Percentiles rank a stretch among this genome's conserved stretches.
Evolutionary conservation across 2,888 invertebrate genomes (phyloP).

Genomic region (Argynnis bischoffii): DNA sequence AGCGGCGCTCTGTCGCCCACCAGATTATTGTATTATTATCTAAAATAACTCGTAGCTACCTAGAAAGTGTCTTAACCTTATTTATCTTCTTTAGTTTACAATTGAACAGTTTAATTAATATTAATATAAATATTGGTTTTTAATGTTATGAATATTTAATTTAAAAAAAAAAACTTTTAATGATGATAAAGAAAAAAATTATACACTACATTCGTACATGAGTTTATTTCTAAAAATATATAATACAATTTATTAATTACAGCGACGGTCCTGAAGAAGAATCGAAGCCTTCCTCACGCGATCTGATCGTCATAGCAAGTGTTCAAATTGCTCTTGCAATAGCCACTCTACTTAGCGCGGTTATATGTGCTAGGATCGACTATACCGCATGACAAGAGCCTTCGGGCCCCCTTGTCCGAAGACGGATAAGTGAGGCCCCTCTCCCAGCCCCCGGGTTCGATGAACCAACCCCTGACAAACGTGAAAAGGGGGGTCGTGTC

Average conservation of each 20-base stretch:
- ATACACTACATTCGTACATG: no score
- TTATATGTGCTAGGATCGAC: constrained; percentile 80
- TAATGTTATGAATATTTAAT: no score
- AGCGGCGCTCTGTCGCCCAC: no score
- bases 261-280: constrained; percentile 72
- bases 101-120: no score
- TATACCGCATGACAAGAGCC: constrained; percentile 75
- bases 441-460: constrained; percentile 53
- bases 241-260: constrained; percentile 42
- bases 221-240: no score
- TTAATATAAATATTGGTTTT: no score
- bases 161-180: no score
- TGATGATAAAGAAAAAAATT: no score
- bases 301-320: constrained; percentile 74
- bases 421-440: constrained; percentile 67
- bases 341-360: constrained; percentile 77
- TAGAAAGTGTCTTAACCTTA: no score
- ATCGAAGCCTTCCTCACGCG: constrained; percentile 66
- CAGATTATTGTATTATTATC: no score
- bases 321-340: constrained; percentile 76
- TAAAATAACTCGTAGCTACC: no score
- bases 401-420: constrained; percentile 64
- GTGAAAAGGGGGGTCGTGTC: constrained; percentile 78
- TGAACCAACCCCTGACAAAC: constrained; percentile 58
- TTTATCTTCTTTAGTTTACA: no score